Base-by-base conservation (phyloP, 2,797 vertebrate species). In the Aythya fuligula region DNA sequence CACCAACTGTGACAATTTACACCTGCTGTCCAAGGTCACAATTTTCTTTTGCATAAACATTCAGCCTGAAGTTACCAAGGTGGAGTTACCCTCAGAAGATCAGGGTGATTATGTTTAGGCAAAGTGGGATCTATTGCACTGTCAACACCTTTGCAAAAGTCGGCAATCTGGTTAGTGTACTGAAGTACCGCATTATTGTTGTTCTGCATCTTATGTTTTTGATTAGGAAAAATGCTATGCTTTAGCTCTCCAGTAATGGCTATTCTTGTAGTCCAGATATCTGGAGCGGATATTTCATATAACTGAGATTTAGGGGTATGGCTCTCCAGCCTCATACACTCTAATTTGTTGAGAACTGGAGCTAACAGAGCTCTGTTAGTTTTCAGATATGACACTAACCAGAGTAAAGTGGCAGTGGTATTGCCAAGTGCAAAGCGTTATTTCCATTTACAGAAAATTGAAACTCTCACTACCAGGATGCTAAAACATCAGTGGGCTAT, bases 391-490 rank as follows among this genome's bases (percentile, higher is more conserved):
- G 96, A 93, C 94, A 83, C 73, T 56, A 93, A 79, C 77, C 72
- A 75, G 69, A 93, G 79, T 85, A 56, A 96, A 97, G 93, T 86
- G 90, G 72, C 56, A 90, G 92, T 90, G 89, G 18, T 27, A 53
- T 73, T 93, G 72, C 89, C 39, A 89, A 91, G 65, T 51, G 25
- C 77, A 61, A 74, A 72, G 62, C 4, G 7, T 62, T 97, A 83
- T 91, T 97, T 96, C 87, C 85, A 78, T 94, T 81, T 92, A 72
- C 70, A 75, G 70, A 79, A 84, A 77, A 70, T 14, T 21, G 56
- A 19, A 21, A 60, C 27, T 15, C 41, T 90, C 4, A 0, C 71
- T 84, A 3, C 2, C 0, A 61, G 19, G 21, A 49, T 27, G 39
- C 21, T 36, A 18, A 67, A 61, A 47, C 1, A 0, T 9, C n/a